Evolutionary conservation across 2,797 vertebrate genomes (phyloP), one percentile per base, ranked within the genome.

Genomic region (Characodon lateralis): DNA sequence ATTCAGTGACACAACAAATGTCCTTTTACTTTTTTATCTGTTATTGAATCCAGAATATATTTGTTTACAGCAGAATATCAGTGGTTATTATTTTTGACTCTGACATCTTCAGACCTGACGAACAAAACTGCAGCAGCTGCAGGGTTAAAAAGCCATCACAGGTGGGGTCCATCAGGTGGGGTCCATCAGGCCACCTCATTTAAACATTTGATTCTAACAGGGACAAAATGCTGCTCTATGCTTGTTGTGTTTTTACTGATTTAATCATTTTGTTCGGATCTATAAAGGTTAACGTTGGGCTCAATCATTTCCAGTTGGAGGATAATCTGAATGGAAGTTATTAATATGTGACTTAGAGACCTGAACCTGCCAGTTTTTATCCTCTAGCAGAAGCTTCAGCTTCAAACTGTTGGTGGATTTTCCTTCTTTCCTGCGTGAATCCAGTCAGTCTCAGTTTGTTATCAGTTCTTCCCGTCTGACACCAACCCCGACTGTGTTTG

Each of bases 401-500:
- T 35, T 35, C 35, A 35, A 35, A 35, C 35, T 10, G 41, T 28
- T 2, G 46, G 28, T 2, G 5, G 16, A 6, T 9, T 10, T 55
- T 14, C 50, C 41, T 5, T 72, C 2, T 46, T 65, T 75, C 80
- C 68, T 56, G 86, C 79, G 85, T 84, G 81, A 72, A 51, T 20
- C 28, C 80, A 59, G 85, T 22, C 69, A 1, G n/a, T 77, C 58
- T 6, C 18, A 35, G 35, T 35, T 35, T 35, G 35, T 35, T 35
- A 35, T 35, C 35, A 35, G 35, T 35, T 35, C 35, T 35, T 80
- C 82, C 89, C 89, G 93, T 93, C 89, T 89, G 92, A 92, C 89
- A 89, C 87, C 89, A 92, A 56, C 20, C 87, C 81, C 76, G 79
- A 85, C 85, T 89, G 89, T 93, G 92, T 94, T 92, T 93, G 90